Conservation (phyloP, 1,140 invertebrate genomes). For the Eubasilissa regina region DNA sequence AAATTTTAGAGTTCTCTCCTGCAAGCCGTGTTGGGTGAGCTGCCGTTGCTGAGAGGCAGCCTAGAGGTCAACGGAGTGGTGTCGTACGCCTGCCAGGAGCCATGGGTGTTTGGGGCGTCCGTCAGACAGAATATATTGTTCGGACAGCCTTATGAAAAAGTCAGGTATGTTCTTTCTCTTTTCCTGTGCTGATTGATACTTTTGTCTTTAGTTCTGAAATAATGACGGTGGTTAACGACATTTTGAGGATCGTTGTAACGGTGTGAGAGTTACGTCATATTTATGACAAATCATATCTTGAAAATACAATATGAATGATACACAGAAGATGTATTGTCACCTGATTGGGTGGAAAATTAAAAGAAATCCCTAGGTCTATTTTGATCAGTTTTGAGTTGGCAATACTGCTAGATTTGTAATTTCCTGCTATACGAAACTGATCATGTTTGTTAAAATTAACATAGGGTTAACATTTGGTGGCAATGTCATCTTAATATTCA, state of each 20-base stretch:
- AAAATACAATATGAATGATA: background rate
- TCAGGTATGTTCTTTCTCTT: slow-evolving; percentile 13
- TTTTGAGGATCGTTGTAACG: background rate
- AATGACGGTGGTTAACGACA: background rate
- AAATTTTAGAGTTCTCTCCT: slow-evolving; percentile 69
- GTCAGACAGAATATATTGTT: slow-evolving; percentile 56
- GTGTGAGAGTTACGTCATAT: background rate
- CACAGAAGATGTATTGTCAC: background rate
- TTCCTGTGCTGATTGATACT: background rate
- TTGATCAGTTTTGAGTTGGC: too few relatives aligned
- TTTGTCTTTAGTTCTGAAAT: background rate
- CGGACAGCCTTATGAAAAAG: slow-evolving; percentile 49
- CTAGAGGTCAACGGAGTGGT: slow-evolving; percentile 74
- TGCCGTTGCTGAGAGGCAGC: slow-evolving; percentile 70
- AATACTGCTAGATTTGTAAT: too few relatives aligned
- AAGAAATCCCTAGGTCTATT: too few relatives aligned
- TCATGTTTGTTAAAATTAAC: too few relatives aligned
- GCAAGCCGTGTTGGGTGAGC: slow-evolving; percentile 77
- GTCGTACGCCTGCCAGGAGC: slow-evolving; percentile 84
- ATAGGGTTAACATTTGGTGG: too few relatives aligned
- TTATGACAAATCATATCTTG: background rate
- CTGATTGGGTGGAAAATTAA: background rate
- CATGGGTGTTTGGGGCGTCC: slow-evolving; percentile 79
- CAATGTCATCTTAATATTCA: too few relatives aligned
- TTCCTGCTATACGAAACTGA: too few relatives aligned